A percentile compares a stretch with the other conserved stretches of the same genome.
These are phyloP conservation scores for Brachionus sp. DNA, from an alignment of 1,140 invertebrate genomes.

Conservation along the genomic window DNA sequence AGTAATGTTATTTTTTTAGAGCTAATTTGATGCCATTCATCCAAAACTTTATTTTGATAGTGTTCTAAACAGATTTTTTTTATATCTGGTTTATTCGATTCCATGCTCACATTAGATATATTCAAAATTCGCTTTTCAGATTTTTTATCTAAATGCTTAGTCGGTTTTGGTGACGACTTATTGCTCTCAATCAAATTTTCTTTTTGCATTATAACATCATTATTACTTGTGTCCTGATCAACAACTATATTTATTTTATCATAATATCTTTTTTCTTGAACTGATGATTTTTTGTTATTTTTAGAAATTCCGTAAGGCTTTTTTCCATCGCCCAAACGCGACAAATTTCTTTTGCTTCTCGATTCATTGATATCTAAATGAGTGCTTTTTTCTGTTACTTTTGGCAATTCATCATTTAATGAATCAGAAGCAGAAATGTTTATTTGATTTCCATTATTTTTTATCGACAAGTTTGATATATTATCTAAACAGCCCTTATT, in stretches of 20 bases:
- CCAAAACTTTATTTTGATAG: neutral
- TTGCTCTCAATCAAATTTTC: neutral
- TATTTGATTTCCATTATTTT: neutral
- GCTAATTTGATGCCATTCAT: neutral
- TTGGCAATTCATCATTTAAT: neutral
- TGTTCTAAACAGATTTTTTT: slow-evolving; percentile 23
- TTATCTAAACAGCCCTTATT: neutral
- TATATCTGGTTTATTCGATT: neutral
- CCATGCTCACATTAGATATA: neutral
- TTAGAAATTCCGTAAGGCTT: too few relatives aligned
- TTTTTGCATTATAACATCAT: neutral
- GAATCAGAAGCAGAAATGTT: neutral
- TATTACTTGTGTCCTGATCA: neutral
- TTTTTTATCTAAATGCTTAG: neutral
- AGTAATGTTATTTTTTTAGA: neutral
- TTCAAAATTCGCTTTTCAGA: neutral
- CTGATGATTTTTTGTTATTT: neutral
- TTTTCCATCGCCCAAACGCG: too few relatives aligned
- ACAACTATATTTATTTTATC: neutral
- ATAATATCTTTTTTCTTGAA: neutral
- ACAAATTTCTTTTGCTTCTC: too few relatives aligned
- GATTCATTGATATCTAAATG: neutral
- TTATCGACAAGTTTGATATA: neutral
- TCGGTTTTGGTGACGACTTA: neutral
- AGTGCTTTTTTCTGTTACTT: neutral